Base-by-base conservation (phyloP, 2,113 vertebrate species). In the Podiceps cristatus region DNA sequence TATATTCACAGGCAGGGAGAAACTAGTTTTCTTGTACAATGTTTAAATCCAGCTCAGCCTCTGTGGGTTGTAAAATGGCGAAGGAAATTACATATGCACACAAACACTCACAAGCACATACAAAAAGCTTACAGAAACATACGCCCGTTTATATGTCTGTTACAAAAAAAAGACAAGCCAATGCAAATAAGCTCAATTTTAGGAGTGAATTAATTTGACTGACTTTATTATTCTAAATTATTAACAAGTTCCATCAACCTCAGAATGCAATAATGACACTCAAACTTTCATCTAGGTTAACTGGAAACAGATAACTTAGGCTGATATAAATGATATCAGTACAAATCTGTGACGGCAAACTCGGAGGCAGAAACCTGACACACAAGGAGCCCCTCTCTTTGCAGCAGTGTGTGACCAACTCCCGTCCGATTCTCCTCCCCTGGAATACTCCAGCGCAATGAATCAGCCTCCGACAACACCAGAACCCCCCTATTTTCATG, bases 241-340 rank as follows among this genome's bases (percentile, higher is more conserved):
- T 96, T 97, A 96, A 94, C 86, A 90, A 91, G 89, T 94, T 83
- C 66, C 77, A 94, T 94, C 91, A 93, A 93, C 75, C 58, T 89
- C 50, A 77, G 84, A 91, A 82, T 23, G 64, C 71, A 69, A 63
- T 50, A 95, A 79, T 49, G 53, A 49, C 50, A 42, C 28, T 64
- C 2, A 0, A 73, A 73, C 85, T 97, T 93, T 88, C 80, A 72
- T 78, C 69, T 69, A 35, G 53, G 58, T 64, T 91, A 94, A 82
- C 66, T 89, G 81, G 58, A 88, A 96, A 60, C 77, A 79, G 93
- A 72, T 80, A 93, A 87, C 40, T 63, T 18, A 9, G 11, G 8
- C 87, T 37, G 73, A 81, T 60, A 85, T 7, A 47, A 62, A 84
- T 9, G 25, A 3, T 80, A 91, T 44, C 79, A 19, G 40, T 27